These are phyloP conservation scores for Lissocephala sabroskyi DNA, from an alignment of 2,888 invertebrate genomes.

Conservation along the genomic window DNA sequence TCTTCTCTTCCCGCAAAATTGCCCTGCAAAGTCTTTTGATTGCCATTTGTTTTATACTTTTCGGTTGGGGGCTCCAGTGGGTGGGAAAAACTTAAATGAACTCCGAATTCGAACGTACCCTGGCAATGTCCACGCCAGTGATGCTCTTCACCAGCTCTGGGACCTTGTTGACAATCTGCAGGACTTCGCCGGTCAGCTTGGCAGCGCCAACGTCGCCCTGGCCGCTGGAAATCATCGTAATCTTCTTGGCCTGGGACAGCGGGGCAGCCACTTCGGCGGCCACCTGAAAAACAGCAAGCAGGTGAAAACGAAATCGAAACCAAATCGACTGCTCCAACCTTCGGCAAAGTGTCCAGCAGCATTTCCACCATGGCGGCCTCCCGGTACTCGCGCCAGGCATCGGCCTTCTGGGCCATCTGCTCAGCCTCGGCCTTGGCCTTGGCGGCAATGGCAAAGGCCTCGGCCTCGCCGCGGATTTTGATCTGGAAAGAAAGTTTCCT, in stretches of 20 bases:
- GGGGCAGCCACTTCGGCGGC: slow-evolving; percentile 98
- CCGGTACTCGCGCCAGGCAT: slow-evolving; percentile 97
- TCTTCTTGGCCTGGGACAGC: slow-evolving; percentile 92
- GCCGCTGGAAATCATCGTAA: slow-evolving; percentile 97
- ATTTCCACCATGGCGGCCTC: slow-evolving; percentile 97
- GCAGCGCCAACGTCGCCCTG: slow-evolving; percentile 93
- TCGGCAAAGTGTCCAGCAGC: slow-evolving; percentile 95
- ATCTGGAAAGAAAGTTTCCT: slow-evolving; percentile 67
- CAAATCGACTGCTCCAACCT: too few relatives aligned
- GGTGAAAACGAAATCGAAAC: neutral
- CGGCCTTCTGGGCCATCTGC: slow-evolving; percentile 97
- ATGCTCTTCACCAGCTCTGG: slow-evolving; percentile 92
- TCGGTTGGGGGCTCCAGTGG: slow-evolving; percentile 3
- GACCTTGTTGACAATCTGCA: slow-evolving; percentile 92
- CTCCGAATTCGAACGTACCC: slow-evolving; percentile 77
- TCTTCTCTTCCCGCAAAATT: slow-evolving; percentile 25
- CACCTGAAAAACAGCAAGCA: slow-evolving; percentile 83
- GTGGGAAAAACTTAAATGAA: slow-evolving; percentile 64
- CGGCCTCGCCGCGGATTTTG: slow-evolving; percentile 88
- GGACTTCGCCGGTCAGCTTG: slow-evolving; percentile 94
- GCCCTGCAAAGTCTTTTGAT: slow-evolving; percentile 67
- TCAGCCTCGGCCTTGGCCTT: slow-evolving; percentile 97
- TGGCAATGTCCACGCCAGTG: slow-evolving; percentile 94
- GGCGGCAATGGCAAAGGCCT: slow-evolving; percentile 93
- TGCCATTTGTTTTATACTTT: slow-evolving; percentile 52